These are phyloP conservation scores for Bryconaethiops microstoma DNA, from an alignment of 2,797 vertebrate species.

Conservation along the genomic window DNA sequence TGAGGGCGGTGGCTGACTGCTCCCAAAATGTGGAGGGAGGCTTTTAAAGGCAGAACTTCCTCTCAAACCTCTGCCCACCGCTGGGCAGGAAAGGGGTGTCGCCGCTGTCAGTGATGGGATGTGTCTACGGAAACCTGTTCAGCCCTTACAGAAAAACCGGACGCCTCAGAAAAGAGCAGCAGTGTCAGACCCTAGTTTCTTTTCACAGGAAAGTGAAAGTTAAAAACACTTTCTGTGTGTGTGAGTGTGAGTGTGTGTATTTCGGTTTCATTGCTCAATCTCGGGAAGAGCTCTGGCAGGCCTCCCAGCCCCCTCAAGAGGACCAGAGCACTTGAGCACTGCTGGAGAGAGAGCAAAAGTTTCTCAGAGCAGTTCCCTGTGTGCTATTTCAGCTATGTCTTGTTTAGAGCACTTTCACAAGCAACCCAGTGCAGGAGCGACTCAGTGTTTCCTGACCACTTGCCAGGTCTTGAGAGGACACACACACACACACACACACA, in stretches of 20 bases:
- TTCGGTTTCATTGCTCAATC: constrained; percentile 58
- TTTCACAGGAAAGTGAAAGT: constrained; percentile 52
- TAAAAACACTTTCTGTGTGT: constrained; percentile 38
- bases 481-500: constrained; percentile 5
- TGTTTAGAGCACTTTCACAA: constrained; percentile 60
- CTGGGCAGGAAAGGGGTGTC: constrained; percentile 60
- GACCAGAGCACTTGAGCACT: constrained; percentile 9
- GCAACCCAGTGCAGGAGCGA: constrained; percentile 39
- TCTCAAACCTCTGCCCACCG: constrained; percentile 40
- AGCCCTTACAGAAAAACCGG: not conserved
- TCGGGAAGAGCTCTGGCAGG: constrained; percentile 42
- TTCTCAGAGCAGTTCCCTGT: constrained; percentile 31
- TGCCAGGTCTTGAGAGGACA: constrained; percentile 53
- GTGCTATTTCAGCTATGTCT: constrained; percentile 52
- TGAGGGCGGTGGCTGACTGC: constrained; percentile 15
- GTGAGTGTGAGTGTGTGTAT: constrained; percentile 39
- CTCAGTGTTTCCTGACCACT: constrained; percentile 65
- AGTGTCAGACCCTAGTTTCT: not conserved
- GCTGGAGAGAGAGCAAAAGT: constrained; percentile 14
- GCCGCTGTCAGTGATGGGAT: constrained; percentile 53
- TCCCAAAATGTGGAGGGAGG: constrained; percentile 23
- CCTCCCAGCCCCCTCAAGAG: constrained; percentile 29
- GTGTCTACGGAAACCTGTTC: constrained; percentile 41
- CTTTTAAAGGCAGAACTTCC: constrained; percentile 53
- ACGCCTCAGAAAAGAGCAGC: not conserved